A percentile compares a stretch with the other conserved stretches of the same genome.
Conservation (phyloP, 1,140 invertebrate species). For the Bilobella aurantiaca region DNA sequence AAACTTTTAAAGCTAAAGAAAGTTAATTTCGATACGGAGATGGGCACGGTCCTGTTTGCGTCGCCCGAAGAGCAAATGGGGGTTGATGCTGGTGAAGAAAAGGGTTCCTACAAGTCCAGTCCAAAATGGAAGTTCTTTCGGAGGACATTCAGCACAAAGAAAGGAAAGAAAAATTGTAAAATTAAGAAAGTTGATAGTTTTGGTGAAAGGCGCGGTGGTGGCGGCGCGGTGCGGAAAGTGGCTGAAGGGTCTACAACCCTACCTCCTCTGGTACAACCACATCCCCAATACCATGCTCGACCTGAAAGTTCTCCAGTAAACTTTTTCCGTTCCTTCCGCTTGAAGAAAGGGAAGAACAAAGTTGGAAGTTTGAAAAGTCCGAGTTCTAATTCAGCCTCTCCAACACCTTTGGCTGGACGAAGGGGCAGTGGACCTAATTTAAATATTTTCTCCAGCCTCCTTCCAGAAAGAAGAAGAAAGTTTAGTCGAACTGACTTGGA, state of each 20-base stretch:
- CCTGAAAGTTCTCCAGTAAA: slow-evolving; percentile 12
- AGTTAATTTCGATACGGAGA: background rate
- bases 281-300: too few relatives aligned
- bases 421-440: background rate
- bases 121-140: slow-evolving; percentile 19
- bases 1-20: background rate
- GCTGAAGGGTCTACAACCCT: too few relatives aligned
- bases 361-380: slow-evolving; percentile 9
- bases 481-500: slow-evolving; percentile 21
- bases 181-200: slow-evolving; percentile 10
- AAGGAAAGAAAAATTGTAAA: background rate
- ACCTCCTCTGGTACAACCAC: too few relatives aligned
- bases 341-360: slow-evolving; percentile 27
- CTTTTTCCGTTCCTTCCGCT: slow-evolving; percentile 23
- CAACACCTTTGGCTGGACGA: background rate
- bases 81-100: too few relatives aligned
- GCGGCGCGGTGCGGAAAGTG: background rate
- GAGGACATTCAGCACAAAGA: background rate
- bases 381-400: background rate
- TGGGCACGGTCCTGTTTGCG: background rate
- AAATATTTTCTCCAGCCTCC: background rate
- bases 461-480: background rate
- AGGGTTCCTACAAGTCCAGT: too few relatives aligned
- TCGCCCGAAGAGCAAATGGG: too few relatives aligned
- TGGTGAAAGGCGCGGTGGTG: slow-evolving; percentile 13